Evolutionary conservation across 2,113 vertebrate species (phyloP).

Genomic region (Equus przewalskii): DNA sequence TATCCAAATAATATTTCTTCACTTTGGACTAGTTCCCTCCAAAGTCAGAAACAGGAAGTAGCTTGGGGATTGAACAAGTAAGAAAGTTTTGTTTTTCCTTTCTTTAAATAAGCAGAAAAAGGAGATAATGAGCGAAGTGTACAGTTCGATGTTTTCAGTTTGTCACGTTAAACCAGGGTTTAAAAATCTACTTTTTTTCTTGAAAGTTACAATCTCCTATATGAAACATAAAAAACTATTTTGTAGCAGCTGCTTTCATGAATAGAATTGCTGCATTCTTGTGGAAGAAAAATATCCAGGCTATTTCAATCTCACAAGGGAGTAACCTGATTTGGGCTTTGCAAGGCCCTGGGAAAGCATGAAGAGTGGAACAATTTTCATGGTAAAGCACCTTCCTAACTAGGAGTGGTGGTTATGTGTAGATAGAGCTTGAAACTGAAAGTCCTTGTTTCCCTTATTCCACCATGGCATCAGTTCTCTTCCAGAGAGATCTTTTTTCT

Average conservation of each 20-base stretch:
- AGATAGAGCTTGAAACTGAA: background rate
- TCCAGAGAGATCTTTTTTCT: background rate
- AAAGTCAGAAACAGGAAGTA: constrained; percentile 27
- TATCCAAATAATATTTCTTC: constrained; percentile 47
- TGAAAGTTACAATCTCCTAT: constrained; percentile 49
- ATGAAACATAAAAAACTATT: background rate
- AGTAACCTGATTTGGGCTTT: background rate
- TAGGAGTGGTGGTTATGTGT: background rate
- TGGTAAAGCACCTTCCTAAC: background rate
- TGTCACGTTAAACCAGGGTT: background rate
- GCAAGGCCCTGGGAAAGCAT: background rate
- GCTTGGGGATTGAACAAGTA: background rate
- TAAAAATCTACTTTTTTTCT: background rate
- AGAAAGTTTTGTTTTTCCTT: background rate
- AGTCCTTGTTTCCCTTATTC: background rate
- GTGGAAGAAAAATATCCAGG: background rate
- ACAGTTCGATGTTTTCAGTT: background rate
- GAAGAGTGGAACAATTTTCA: background rate
- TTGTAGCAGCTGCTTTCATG: constrained; percentile 51
- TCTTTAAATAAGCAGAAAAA: constrained; percentile 43
- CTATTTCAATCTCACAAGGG: background rate
- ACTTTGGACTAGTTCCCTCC: background rate
- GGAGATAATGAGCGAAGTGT: background rate
- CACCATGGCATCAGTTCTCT: background rate
- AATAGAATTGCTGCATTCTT: constrained; percentile 24